phyloP scores from a whole-genome alignment of 2,888 invertebrate genomes.

The Xanthostigma xanthostigma region DNA sequence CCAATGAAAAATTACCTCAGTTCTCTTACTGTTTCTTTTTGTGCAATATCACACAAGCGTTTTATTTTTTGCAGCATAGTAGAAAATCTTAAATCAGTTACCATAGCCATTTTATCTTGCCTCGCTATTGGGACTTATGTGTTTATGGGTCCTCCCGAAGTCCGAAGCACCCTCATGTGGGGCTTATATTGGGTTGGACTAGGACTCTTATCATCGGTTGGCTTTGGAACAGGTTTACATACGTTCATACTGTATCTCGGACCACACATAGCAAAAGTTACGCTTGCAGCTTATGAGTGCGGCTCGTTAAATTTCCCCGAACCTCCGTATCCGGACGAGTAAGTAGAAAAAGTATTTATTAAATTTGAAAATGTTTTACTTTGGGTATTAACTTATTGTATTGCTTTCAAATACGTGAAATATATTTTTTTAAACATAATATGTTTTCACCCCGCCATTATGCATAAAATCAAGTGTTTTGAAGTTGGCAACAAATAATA shows the following conservation, averaged over 20 bases:
- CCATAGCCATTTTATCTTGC: slow-evolving; percentile 24
- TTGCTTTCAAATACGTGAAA: no score
- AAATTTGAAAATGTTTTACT: no score
- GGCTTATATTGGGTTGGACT: slow-evolving; percentile 29
- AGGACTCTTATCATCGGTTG: slow-evolving; percentile 93
- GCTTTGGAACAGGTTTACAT: slow-evolving; percentile 94
- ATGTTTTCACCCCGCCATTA: no score
- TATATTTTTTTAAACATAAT: no score
- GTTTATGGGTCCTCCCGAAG: background rate
- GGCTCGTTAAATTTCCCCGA: slow-evolving; percentile 87
- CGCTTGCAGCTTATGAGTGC: slow-evolving; percentile 96
- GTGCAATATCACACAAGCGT: slow-evolving; percentile 5
- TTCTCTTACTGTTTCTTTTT: background rate
- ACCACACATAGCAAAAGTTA: slow-evolving; percentile 98
- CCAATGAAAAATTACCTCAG: no score
- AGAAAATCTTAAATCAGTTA: slow-evolving; percentile 40
- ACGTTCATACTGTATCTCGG: slow-evolving; percentile 97
- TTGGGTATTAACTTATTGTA: no score
- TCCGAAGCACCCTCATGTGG: slow-evolving; percentile 18
- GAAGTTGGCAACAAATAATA: background rate
- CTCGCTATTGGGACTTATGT: background rate
- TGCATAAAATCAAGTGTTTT: no score
- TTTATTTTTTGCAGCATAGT: slow-evolving; percentile 39
- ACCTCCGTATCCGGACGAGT: slow-evolving; percentile 97
- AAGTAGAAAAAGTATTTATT: slow-evolving; percentile 24